Base-by-base conservation (phyloP, 1,140 invertebrate species). In the Drosophila lowei region DNA sequence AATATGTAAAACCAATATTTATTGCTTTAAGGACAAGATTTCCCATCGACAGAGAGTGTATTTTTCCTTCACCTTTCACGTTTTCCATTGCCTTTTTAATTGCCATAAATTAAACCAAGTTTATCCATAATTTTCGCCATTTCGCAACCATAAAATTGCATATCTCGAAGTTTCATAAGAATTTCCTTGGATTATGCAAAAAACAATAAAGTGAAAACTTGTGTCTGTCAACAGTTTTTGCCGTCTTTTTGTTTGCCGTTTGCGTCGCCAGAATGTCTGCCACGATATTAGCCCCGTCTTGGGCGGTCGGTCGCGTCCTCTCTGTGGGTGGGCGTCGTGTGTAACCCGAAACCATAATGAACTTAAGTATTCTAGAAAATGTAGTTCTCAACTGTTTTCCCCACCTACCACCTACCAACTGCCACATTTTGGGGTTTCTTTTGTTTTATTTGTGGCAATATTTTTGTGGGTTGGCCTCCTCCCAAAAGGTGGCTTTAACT, bases 261-360 rank as follows among this genome's bases (percentile, higher is more conserved):
- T 42, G 77, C 57, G 67, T 30, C 61, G 62, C 77, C 44, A 59
- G 60, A 55, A 44, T 75, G 72, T 70, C 62, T 67, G 56, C 53
- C 71, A 23, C 60, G 49, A 65, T 63, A 64, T 64, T 48, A 64
- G 71, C 53, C 44, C 47, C 21, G 38, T 50, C 30, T 49, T 43
- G 41, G 44, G 44, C 25, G 5, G 34, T 11, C 23, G 30, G 52
- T 3, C 23, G 23, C 23, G 23, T 23, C 52, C 52, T 47, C 47
- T 44, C 25, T 7, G 25, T n/a, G 23, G 30, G 52, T 38, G 38
- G 41, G 50, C 18, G 18, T 2, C 53, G 28, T 15, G 30, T 77
- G 81, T 53, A 85, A 85, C 61, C 64, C 58, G 44, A 86, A 74
- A 77, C 80, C 81, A 71, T 77, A 88, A 86, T 77, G 64, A 77